Evolutionary conservation across 1,140 invertebrate species (phyloP).

Genomic region (Lucilia cuprina): DNA sequence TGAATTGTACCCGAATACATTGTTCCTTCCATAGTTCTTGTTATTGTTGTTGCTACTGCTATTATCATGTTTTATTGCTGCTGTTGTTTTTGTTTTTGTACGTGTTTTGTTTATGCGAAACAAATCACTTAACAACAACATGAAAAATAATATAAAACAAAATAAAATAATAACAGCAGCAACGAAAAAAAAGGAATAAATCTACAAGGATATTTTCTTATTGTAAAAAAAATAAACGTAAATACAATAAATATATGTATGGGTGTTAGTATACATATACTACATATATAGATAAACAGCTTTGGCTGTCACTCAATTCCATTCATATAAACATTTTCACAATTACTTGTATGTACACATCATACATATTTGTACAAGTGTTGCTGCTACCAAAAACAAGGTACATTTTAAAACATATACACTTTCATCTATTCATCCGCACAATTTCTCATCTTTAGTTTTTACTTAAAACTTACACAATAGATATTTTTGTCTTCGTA

Average conservation of each 20-base stretch:
- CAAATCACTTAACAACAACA: conserved; percentile 31
- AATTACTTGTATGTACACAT: not conserved
- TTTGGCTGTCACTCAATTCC: not conserved
- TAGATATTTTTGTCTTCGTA: not conserved
- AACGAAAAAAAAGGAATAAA: not conserved
- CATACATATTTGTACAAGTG: not conserved
- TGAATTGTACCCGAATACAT: conserved; percentile 19
- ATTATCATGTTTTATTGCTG: not conserved
- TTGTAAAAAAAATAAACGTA: not conserved
- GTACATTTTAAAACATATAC: not conserved
- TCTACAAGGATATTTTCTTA: not conserved
- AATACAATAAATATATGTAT: not conserved
- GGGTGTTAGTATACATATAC: too few species aligned
- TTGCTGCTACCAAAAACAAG: not conserved
- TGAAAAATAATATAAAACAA: conserved; percentile 8
- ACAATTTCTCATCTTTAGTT: not conserved
- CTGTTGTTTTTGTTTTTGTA: not conserved
- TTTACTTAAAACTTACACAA: not conserved
- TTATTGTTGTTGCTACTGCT: not conserved
- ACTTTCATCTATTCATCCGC: not conserved
- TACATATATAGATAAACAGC: not conserved
- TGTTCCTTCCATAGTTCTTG: not conserved
- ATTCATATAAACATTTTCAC: not conserved
- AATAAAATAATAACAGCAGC: not conserved
- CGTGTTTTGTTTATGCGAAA: conserved; percentile 20